Conservation (phyloP, 2,113 vertebrate species). For the Manacus vitellinus region DNA sequence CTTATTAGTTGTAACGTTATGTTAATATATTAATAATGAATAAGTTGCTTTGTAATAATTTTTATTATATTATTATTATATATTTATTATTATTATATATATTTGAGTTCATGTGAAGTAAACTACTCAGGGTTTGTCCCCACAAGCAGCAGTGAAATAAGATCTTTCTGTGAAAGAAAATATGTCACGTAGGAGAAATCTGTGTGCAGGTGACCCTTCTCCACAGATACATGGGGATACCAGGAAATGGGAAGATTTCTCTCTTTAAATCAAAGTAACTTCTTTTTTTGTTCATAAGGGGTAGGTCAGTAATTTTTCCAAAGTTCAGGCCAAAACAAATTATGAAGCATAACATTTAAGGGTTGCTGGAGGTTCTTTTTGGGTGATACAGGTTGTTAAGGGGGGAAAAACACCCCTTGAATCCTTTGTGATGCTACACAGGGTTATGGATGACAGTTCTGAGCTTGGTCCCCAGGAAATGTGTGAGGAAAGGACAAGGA, state of each 20-base stretch:
- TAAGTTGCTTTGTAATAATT: too few relatives aligned
- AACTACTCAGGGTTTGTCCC: background rate
- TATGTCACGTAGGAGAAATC: fast-evolving
- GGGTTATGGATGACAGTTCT: background rate
- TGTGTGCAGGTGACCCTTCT: background rate
- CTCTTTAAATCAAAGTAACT: background rate
- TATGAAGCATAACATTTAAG: background rate
- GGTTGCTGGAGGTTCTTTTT: background rate
- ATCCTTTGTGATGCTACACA: background rate
- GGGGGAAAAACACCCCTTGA: fast-evolving
- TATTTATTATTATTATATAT: background rate
- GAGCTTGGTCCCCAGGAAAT: background rate
- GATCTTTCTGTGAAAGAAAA: background rate
- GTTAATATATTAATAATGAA: too few relatives aligned
- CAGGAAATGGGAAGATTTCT: background rate
- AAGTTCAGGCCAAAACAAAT: background rate
- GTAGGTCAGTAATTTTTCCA: background rate
- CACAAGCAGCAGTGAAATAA: background rate
- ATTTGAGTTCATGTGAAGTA: background rate
- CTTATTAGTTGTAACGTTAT: too few relatives aligned
- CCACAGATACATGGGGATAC: background rate
- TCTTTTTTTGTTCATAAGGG: background rate
- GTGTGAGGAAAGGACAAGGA: background rate
- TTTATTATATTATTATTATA: background rate
- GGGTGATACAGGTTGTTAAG: too few relatives aligned